Evolutionary conservation across 64 coral and sea anemone species (phyloP), one percentile per base, ranked within the genome.

Genomic region (Actinia tenebrosa): DNA sequence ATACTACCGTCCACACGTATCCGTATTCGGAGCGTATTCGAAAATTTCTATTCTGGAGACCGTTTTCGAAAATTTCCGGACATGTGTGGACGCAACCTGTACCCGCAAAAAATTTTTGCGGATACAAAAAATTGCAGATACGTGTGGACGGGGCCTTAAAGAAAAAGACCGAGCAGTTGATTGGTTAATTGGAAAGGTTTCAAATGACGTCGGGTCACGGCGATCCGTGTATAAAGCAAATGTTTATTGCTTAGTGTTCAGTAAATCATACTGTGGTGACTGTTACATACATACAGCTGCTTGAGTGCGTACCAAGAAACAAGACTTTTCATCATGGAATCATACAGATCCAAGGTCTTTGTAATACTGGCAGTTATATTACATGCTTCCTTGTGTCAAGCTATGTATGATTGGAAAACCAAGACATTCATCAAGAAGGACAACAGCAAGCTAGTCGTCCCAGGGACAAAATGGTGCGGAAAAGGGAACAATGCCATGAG

Each of bases 391-490:
- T 27, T 75, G 26, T 30, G 69, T 75, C 8, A 81, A 81, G 16
- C 79, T 3, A 81, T 81, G 79, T 81, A 47, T 17, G 44, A 81
- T 22, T 50, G 79, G 50, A 20, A 81, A 81, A 81, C 79, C 15
- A 81, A 81, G 79, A 81, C 79, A 1, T 45, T 53, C 22, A 50
- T 53, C 16, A 52, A 18, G 43, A 53, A 50, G 22, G 17, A 45
- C 43, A 50, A 81, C 79, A 45, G 50, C 20, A 75, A 75, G 11
- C 22, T 81, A 3, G 44, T 90, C 25, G 15, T 86, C 27, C 66
- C 72, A 17, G 89, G 89, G 1, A 90, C 89, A n/a, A 90, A 80
- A 71, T 90, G 83, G 83, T 86, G 83, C 56, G 89, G 89, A 10
- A 69, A 69, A 61, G 89, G 83, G 16, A 86, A 90, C 56, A 77